Percentiles rank a stretch among this genome's conserved stretches.
phyloP scores from a whole-genome alignment of 2,888 invertebrate species.

The Leptura quadrifasciata region DNA sequence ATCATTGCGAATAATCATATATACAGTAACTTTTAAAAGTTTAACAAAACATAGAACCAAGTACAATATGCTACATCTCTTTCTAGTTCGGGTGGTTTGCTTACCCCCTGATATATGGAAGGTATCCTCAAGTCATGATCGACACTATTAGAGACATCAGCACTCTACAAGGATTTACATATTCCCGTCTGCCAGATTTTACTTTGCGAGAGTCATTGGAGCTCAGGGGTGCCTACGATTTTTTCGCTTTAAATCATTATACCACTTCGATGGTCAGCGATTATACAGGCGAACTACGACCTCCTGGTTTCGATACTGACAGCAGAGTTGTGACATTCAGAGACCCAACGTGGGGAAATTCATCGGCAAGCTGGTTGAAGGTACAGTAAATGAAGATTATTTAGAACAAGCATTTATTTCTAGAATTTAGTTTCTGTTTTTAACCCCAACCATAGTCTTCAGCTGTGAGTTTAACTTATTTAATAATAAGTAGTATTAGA shows the following conservation, averaged over 20 bases:
- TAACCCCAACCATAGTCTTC: no score
- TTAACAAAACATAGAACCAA: no score
- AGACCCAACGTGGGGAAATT: conserved; percentile 1
- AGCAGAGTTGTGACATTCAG: neutral
- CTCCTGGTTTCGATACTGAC: neutral
- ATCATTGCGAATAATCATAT: no score
- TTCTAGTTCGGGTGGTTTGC: conserved; percentile 8
- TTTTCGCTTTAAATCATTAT: conserved; percentile 1
- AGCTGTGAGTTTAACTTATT: no score
- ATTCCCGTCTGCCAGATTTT: neutral
- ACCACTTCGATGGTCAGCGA: neutral
- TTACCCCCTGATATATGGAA: neutral
- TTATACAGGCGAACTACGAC: neutral
- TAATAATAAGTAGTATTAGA: no score
- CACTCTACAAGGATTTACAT: neutral
- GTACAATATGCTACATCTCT: no score
- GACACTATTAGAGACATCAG: neutral
- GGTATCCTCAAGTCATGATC: neutral
- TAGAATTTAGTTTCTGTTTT: no score
- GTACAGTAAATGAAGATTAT: neutral
- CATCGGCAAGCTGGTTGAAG: conserved; percentile 14
- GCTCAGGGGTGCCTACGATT: conserved; percentile 8
- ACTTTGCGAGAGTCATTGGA: neutral
- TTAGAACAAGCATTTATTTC: no score
- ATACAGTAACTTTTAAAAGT: no score